Base-by-base conservation (phyloP, 2,888 invertebrate species). In the Arctia plantaginis region DNA sequence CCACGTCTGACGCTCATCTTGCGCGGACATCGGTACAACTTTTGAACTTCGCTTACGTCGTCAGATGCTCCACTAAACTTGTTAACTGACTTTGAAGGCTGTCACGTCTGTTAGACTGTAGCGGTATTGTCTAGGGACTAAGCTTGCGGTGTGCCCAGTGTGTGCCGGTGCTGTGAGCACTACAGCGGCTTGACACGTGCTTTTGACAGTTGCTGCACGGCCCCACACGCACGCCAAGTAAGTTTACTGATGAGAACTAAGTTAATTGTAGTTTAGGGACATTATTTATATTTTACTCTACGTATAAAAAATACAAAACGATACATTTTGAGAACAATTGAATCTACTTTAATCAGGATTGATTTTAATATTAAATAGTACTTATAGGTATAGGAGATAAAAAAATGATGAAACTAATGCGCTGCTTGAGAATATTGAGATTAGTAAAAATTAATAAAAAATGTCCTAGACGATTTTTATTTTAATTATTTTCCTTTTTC, bases 171-270 rank as follows among this genome's bases (percentile, higher is more conserved):
- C 80, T 80, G 83, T 84, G 77, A 81, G 86, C 82, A 86, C 81
- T 76, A 69, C 78, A 74, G 83, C 79, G 83, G 77, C 83, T 84
- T 82, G 81, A 82, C 88, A 86, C 89, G 88, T 88, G 89, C 78
- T 77, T 82, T 84, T 86, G 83, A 85, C 80, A 84, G 77, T 80
- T 80, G 86, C 85, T 85, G 88, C 90, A 89, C 91, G 89, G 87
- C 92, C 92, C 90, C 92, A 91, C 92, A 90, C 92, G 89, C 93
- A 91, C 93, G 91, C 90, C 91, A 93, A 92, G 94, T 94, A 92
- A 94, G 94, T 93, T 82, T 18, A 75, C 71, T 72, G 51, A 77
- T 70, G 47, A 77, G 77, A 82, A 76, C 67, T 74, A 65, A 68
- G 23, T 8, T 64, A 71, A 62, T 39, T 20, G 30, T 72, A 41